Evolutionary conservation across 23 tunicate species (phyloP), one percentile per base, ranked within the genome.

Genomic region (Styela clava): DNA sequence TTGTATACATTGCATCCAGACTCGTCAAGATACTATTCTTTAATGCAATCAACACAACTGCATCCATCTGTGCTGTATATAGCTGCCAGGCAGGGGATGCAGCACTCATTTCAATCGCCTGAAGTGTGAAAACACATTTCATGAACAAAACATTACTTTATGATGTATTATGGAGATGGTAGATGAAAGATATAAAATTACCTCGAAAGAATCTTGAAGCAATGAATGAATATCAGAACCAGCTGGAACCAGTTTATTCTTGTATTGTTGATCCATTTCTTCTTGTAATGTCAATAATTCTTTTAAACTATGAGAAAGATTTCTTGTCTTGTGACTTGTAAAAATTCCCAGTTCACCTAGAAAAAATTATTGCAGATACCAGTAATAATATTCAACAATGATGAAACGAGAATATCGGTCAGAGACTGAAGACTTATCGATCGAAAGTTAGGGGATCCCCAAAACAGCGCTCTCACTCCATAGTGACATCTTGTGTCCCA

Each of bases 81-180:
- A 93, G 84, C 74, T 84, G 92, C 98, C 98, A 93, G 2, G 93
- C 93, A 34, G 98, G 98, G 2, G 98, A 93, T 27, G 92, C 89
- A 7, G 86, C 89, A 74, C 93, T 93, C 85, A 93, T 84, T 73
- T 93, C 98, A 9, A 87, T 35, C 27, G 84, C 79, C 98, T 93
- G 84, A 34, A 76, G 33, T 27, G 2, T 28, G 37, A 18, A 52
- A n/a, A n/a, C n/a, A 52, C 71, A 67, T 27, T 22, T 24, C 18
- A 67, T 16, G 22, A 29, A 67, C 12, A 44, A 44, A 44, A n/a
- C n/a, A n/a, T n/a, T n/a, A n/a, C n/a, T n/a, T n/a, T n/a, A n/a
- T n/a, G n/a, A n/a, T n/a, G n/a, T n/a, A n/a, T n/a, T n/a, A n/a
- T n/a, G n/a, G n/a, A n/a, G n/a, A n/a, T n/a, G n/a, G n/a, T n/a